Evolutionary conservation across 2,797 vertebrate genomes (phyloP).

Genomic region (Centroberyx gerrardi): DNA sequence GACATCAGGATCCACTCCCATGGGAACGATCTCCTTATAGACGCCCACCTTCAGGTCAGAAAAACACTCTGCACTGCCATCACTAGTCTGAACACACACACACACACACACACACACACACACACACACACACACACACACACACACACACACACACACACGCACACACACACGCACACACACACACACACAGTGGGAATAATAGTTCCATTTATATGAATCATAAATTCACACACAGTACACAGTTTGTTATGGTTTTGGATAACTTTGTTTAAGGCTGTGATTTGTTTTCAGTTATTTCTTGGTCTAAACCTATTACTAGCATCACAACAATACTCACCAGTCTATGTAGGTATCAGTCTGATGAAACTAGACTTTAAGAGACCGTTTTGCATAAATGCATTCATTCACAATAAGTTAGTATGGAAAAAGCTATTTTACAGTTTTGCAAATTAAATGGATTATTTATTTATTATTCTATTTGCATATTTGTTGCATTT

Average conservation of each 20-base stretch:
- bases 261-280: no score
- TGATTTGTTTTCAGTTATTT: no score
- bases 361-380: background rate
- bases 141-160: slow-evolving; percentile 20
- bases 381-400: background rate
- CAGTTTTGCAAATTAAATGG: no score
- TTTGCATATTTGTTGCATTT: no score
- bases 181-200: no score
- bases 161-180: no score
- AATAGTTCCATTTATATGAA: no score
- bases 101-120: slow-evolving; percentile 1
- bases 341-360: background rate
- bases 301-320: no score
- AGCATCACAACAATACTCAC: background rate
- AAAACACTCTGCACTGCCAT: slow-evolving; percentile 93
- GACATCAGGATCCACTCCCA: slow-evolving; percentile 92
- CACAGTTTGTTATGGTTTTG: no score
- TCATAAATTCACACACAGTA: no score
- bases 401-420: background rate
- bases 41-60: slow-evolving; percentile 92
- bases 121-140: slow-evolving; percentile 14
- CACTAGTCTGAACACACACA: slow-evolving; percentile 87
- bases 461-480: no score
- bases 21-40: slow-evolving; percentile 95
- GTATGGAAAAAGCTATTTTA: no score